A percentile compares a stretch with the other conserved stretches of the same genome.
These are phyloP conservation scores for Belonocnema kinseyi DNA, from an alignment of 1,140 invertebrate genomes.

Conservation along the genomic window DNA sequence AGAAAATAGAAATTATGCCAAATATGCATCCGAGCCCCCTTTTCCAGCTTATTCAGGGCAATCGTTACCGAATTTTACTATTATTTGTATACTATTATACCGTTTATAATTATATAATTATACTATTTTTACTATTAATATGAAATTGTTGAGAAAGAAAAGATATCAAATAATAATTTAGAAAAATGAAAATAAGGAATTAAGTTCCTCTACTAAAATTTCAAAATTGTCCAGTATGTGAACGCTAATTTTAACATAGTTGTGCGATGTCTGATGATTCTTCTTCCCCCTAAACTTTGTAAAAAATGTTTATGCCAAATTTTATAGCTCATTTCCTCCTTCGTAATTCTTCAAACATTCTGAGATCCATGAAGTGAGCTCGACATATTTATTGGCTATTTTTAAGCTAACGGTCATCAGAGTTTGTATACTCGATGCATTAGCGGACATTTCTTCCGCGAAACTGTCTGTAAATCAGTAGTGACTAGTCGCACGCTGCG, in stretches of 20 bases:
- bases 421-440: conserved; percentile 37
- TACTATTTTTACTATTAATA: too few relatives aligned
- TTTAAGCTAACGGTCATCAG: conserved; percentile 11
- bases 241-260: not conserved
- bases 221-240: not conserved
- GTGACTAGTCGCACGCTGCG: not conserved
- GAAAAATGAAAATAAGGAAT: too few relatives aligned
- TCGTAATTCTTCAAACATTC: conserved; percentile 15
- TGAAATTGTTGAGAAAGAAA: too few relatives aligned
- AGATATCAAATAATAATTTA: too few relatives aligned
- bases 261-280: not conserved
- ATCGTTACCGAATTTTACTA: too few relatives aligned
- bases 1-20: too few relatives aligned
- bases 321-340: conserved; percentile 6
- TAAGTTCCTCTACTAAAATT: not conserved
- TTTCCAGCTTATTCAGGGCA: too few relatives aligned
- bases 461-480: conserved; percentile 22
- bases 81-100: too few relatives aligned
- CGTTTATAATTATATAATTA: too few relatives aligned
- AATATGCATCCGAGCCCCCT: too few relatives aligned
- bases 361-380: conserved; percentile 9
- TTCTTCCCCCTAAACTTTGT: not conserved
- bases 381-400: conserved; percentile 18
- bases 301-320: conserved; percentile 3
- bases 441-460: conserved; percentile 28